A percentile compares a stretch with the other conserved stretches of the same genome.
Conservation (phyloP, 2,888 invertebrate genomes). For the Yponomeuta cagnagella region DNA sequence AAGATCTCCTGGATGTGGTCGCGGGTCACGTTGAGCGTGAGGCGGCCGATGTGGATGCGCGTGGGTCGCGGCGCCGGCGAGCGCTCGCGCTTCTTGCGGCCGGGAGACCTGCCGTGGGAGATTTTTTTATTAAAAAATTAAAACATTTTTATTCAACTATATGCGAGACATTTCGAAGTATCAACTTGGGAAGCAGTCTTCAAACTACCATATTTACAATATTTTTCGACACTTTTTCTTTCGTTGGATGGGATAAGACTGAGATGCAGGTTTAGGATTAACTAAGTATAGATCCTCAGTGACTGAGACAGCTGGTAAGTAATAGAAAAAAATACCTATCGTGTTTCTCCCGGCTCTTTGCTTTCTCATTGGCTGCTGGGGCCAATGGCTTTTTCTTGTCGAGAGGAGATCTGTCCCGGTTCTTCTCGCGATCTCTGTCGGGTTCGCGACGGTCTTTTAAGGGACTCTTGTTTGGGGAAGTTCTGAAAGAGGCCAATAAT, state of each 20-base stretch:
- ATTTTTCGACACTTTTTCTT: too few relatives aligned
- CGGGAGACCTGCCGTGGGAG: constrained; percentile 64
- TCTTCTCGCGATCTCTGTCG: constrained; percentile 62
- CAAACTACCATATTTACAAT: too few relatives aligned
- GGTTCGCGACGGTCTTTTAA: constrained; percentile 64
- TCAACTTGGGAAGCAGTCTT: too few relatives aligned
- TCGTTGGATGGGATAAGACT: too few relatives aligned
- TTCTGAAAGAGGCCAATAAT: constrained; percentile 33
- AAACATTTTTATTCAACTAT: too few relatives aligned
- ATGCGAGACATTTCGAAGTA: too few relatives aligned
- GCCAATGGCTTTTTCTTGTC: constrained; percentile 62
- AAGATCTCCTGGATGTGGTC: constrained; percentile 95
- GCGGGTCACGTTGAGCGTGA: constrained; percentile 94
- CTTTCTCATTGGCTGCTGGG: constrained; percentile 53
- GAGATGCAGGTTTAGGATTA: too few relatives aligned
- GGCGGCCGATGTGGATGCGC: constrained; percentile 94
- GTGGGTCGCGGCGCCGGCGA: constrained; percentile 94
- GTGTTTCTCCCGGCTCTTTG: constrained; percentile 62
- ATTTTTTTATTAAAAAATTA: background rate
- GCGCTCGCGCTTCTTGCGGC: constrained; percentile 83
- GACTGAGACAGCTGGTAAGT: too few relatives aligned
- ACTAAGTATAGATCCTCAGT: too few relatives aligned
- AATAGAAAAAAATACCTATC: constrained; percentile 42
- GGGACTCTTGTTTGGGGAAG: constrained; percentile 66
- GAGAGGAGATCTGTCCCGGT: constrained; percentile 60